A percentile compares a stretch with the other conserved stretches of the same genome.
Evolutionary conservation across 2,888 invertebrate species (phyloP).

Genomic region (Lomographa bimaculata): DNA sequence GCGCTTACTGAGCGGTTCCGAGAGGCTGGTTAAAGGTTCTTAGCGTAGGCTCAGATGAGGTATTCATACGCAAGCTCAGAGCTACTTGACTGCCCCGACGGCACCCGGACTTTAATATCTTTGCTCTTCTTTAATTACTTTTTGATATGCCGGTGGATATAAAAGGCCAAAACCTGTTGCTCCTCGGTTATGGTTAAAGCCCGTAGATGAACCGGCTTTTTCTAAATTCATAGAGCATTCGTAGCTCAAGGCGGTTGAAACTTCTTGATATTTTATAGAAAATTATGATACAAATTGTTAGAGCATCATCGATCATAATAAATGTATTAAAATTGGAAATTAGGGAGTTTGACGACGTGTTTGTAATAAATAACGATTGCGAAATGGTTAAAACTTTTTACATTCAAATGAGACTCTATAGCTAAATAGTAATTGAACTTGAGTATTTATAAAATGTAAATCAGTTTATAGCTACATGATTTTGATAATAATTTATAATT

Average conservation of each 20-base stretch:
- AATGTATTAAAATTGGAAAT: slow-evolving; percentile 5
- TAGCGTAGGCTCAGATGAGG: slow-evolving; percentile 12
- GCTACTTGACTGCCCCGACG: slow-evolving; percentile 21
- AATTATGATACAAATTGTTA: slow-evolving; percentile 18
- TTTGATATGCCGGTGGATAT: slow-evolving; percentile 35
- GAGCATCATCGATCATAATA: slow-evolving; percentile 14
- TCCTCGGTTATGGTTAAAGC: slow-evolving; percentile 18
- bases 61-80: slow-evolving; percentile 1
- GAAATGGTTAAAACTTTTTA: no score
- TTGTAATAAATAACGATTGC: slow-evolving; percentile 5
- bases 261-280: slow-evolving; percentile 23
- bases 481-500: no score
- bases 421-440: no score
- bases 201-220: slow-evolving; percentile 25
- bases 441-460: no score
- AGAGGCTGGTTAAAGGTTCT: slow-evolving; percentile 1
- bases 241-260: slow-evolving; percentile 25
- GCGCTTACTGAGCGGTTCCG: slow-evolving; percentile 1
- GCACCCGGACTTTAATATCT: slow-evolving; percentile 24
- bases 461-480: no score
- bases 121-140: slow-evolving; percentile 36
- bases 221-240: slow-evolving; percentile 30
- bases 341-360: slow-evolving; percentile 1
- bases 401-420: no score
- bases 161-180: slow-evolving; percentile 30